Evolutionary conservation across 2,888 invertebrate species (phyloP).

Genomic region (Epinotia ramella): DNA sequence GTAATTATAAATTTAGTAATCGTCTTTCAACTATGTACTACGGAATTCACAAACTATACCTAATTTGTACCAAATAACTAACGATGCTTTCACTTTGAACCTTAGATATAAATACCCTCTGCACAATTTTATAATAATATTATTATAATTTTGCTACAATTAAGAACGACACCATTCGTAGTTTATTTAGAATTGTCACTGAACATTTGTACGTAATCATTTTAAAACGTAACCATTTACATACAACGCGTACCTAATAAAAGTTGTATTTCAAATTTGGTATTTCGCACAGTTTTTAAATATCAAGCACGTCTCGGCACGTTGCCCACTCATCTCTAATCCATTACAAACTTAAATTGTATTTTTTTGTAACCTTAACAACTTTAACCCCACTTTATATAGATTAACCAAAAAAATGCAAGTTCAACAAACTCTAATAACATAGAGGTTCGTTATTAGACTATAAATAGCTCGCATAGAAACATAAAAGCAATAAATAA

Average conservation of each 20-base stretch:
- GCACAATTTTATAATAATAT: constrained; percentile 45
- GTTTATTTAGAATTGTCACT: constrained; percentile 41
- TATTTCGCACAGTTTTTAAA: constrained; percentile 40
- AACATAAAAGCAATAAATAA: constrained; percentile 38
- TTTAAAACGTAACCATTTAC: constrained; percentile 36
- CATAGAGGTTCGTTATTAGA: constrained; percentile 23
- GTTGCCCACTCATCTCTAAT: constrained; percentile 6
- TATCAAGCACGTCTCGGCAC: constrained; percentile 24
- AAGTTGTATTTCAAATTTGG: constrained; percentile 38
- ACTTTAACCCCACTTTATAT: constrained; percentile 21
- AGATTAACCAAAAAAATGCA: constrained; percentile 5
- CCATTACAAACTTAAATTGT: background rate
- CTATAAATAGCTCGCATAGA: constrained; percentile 11
- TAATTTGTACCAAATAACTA: constrained; percentile 31
- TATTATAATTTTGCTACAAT: constrained; percentile 38
- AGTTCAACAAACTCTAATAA: constrained; percentile 26
- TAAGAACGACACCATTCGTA: constrained; percentile 40
- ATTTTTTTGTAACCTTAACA: background rate
- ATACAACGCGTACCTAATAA: constrained; percentile 41
- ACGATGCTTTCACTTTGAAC: constrained; percentile 40
- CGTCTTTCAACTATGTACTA: constrained; percentile 38
- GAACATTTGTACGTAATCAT: constrained; percentile 37
- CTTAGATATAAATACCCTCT: constrained; percentile 40
- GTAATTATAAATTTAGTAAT: constrained; percentile 43
- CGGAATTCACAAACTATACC: constrained; percentile 34